Base-by-base conservation (phyloP, 2,888 invertebrate species). In the Parthenolecanium corni region DNA sequence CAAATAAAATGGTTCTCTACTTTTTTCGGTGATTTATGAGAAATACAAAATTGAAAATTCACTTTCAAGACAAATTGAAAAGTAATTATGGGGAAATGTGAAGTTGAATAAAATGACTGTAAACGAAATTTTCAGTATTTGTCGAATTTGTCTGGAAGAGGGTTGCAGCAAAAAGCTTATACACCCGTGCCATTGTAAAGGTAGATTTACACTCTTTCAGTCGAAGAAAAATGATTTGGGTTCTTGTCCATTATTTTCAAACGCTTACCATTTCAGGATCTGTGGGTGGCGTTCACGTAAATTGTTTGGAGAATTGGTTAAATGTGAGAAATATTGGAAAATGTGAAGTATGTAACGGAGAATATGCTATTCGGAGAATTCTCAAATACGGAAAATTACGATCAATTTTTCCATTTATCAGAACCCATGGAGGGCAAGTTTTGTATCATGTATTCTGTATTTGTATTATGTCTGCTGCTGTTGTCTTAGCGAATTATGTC, bases 141-240 rank as follows among this genome's bases (percentile, higher is more conserved):
- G 58, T 49, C 58, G 58, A 18, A 58, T 58, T 21, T 58, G 58
- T 40, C 16, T 58, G 12, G 58, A 58, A 58, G 58, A 58, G 47
- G 58, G 58, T 36, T 38, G 31, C 24, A 31, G 14, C 14, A 47
- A 58, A 36, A 58, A 58, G 38, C 16, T 58, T 6, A 58, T 58
- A 38, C 25, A 49, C n/a, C 58, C 58, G 12, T 58, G 58, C 40
- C 16, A 38, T 16, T 58, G 58, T 38, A 38, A 47, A 58, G 58
- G 58, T 58, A 46, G 14, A 1, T 16, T 21, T 14, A 3, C 21
- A 20, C 14, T 23, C 21, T 23, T 12, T 49, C 5, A 23, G 49
- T 49, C 38, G 16, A 20, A 38, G 9, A 36, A 18, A 38, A 40
- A 14, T 25, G 2, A 42, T 21, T 54, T 23, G 23, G 2, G 11